Evolutionary conservation across 2,888 invertebrate genomes (phyloP).

Genomic region (Drosophila incognita): DNA sequence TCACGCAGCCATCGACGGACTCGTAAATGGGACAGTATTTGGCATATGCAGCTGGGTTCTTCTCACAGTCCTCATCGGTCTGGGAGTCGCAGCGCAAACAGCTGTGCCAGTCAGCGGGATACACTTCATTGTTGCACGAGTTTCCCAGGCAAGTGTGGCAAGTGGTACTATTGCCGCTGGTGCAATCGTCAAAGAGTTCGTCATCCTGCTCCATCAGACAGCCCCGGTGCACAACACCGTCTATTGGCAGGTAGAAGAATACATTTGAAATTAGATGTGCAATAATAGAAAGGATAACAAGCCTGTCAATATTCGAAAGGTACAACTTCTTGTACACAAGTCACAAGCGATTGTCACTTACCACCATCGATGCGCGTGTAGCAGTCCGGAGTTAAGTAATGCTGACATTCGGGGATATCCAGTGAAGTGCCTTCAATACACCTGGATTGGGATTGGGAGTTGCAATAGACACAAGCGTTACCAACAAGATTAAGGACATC

Average conservation of each 20-base stretch:
- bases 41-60: constrained; percentile 47
- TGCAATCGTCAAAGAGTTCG: constrained; percentile 65
- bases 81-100: constrained; percentile 77
- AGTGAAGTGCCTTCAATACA: constrained; percentile 51
- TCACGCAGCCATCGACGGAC: constrained; percentile 68
- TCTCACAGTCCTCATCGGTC: constrained; percentile 61
- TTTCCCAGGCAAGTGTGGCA: constrained; percentile 62
- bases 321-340: neutral
- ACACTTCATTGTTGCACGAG: constrained; percentile 70
- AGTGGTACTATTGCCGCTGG: constrained; percentile 43
- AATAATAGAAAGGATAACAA: neutral
- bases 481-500: constrained; percentile 43
- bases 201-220: constrained; percentile 68
- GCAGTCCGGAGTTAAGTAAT: constrained; percentile 68
- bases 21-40: constrained; percentile 67
- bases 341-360: constrained; percentile 22
- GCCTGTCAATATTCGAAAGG: neutral
- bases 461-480: constrained; percentile 63
- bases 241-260: constrained; percentile 39
- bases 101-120: constrained; percentile 72
- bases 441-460: constrained; percentile 47
- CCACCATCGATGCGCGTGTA: constrained; percentile 59
- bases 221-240: constrained; percentile 72
- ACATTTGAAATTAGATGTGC: neutral
- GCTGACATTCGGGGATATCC: constrained; percentile 37